Conservation (phyloP, 2,113 vertebrate genomes). For the Anser brachyrhynchus region DNA sequence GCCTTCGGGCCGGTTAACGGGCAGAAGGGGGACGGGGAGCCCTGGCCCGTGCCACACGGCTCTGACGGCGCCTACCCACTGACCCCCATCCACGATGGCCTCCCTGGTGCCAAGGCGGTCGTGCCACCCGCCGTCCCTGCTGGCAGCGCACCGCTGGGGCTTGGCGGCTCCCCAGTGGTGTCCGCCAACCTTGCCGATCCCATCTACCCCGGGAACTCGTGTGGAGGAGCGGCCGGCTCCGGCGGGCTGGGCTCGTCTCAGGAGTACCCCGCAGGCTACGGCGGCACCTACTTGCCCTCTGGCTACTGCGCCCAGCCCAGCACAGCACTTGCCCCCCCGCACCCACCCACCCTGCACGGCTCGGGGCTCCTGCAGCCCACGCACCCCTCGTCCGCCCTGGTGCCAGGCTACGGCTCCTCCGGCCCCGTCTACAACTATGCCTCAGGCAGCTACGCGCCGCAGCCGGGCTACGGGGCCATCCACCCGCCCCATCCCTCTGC, state of each 20-base stretch:
- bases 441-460: conserved; percentile 77
- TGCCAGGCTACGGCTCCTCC: conserved; percentile 86
- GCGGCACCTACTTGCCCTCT: conserved; percentile 88
- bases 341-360: conserved; percentile 72
- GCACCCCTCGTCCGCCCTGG: conserved; percentile 76
- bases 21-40: conserved; percentile 88
- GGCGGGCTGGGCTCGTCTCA: conserved; percentile 80
- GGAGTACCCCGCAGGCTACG: conserved; percentile 88
- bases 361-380: conserved; percentile 75
- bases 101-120: conserved; percentile 80
- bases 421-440: conserved; percentile 89
- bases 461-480: conserved; percentile 80
- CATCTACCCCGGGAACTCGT: conserved; percentile 81
- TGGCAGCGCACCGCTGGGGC: conserved; percentile 58
- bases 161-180: conserved; percentile 79
- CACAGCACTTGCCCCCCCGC: conserved; percentile 81
- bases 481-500: conserved; percentile 84
- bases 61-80: conserved; percentile 85
- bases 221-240: conserved; percentile 55
- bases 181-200: conserved; percentile 86
- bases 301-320: conserved; percentile 87
- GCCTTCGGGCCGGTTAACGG: conserved; percentile 84
- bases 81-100: conserved; percentile 83
- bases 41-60: conserved; percentile 85
- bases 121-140: conserved; percentile 50